phyloP scores from a whole-genome alignment of 2,113 vertebrate species.

The Chunga burmeisteri region DNA sequence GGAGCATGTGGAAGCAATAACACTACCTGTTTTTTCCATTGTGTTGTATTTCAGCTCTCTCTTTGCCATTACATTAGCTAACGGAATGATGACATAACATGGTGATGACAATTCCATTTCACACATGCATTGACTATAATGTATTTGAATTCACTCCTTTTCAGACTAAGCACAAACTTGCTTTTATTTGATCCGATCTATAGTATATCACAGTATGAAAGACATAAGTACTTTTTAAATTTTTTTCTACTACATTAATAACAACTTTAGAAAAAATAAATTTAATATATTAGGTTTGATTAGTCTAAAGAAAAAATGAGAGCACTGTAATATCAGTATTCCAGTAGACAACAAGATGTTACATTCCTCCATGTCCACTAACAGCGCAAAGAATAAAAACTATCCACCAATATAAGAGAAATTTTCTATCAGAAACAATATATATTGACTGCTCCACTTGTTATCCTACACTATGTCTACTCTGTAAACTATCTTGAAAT shows the following conservation, averaged over 20 bases:
- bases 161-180: neutral
- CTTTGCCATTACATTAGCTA: neutral
- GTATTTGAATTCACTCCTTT: neutral
- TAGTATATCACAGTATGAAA: neutral
- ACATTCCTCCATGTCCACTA: neutral
- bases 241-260: neutral
- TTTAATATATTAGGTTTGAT: neutral
- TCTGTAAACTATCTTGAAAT: neutral
- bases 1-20: neutral
- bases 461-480: neutral
- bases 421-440: neutral
- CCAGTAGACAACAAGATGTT: neutral
- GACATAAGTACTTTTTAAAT: neutral
- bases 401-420: neutral
- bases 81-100: neutral
- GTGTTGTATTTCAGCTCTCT: neutral
- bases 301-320: neutral
- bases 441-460: neutral
- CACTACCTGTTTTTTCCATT: neutral
- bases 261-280: neutral
- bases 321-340: neutral
- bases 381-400: neutral
- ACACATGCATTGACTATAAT: neutral
- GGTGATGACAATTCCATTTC: neutral
- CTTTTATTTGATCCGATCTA: neutral